Evolutionary conservation across 2,797 vertebrate species (phyloP), one percentile per base, ranked within the genome.

Genomic region (Anniella stebbinsi): DNA sequence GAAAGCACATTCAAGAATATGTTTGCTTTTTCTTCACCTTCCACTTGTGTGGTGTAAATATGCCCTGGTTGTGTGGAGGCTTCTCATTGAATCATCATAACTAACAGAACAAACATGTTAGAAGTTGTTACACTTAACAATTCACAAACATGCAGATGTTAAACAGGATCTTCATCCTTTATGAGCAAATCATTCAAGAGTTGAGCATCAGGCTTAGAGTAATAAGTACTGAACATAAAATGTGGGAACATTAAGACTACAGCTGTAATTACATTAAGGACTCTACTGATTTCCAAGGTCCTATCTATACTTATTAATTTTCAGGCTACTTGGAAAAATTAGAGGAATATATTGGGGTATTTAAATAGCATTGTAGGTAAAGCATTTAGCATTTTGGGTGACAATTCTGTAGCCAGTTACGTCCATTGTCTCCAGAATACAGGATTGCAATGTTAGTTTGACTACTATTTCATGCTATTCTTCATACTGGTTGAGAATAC

Each of bases 51-150:
- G 77, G 38, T 45, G 2, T 77, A 78, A 90, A 81, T 87, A 83
- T 25, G 89, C 81, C 41, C 0, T 88, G 77, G 28, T 2, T 87
- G 60, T 18, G 23, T 63, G 28, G 82, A 91, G 89, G 85, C n/a
- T 60, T 88, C 2, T 51, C 78, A 25, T 33, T 88, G 0, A 78
- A 83, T 67, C n/a, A 80, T 70, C 33, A 66, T 81, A 88, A 87
- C 73, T 81, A 88, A 30, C 82, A 84, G 72, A 77, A 84, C 57
- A 89, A 54, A 54, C 23, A 33, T 57, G 86, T 84, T 90, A 7
- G 89, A 88, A 81, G 30, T n/a, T 90, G 69, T 78, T 89, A 93
- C 41, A 70, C 9, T 54, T 91, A 75, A 91, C n/a, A 91, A 8
- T 23, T 76, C 86, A 15, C 72, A 92, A 91, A 90, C 90, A 78